Conservation (phyloP, 2,113 vertebrate genomes). For the Entelurus aequoreus region DNA sequence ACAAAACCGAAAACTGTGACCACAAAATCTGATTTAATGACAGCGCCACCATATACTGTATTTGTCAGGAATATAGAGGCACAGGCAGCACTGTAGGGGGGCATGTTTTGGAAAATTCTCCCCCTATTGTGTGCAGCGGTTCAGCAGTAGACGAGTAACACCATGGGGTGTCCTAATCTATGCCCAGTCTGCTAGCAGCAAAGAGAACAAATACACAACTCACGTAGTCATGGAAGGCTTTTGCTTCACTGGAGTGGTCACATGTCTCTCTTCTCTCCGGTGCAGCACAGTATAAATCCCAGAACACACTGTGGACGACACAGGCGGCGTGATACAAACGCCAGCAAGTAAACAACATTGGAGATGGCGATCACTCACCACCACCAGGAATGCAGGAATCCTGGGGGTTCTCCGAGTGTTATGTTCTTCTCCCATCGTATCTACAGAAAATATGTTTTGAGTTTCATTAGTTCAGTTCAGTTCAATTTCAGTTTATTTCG, state of each 20-base stretch:
- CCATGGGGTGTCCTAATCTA: no score
- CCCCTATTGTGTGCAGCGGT: no score
- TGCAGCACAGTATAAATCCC: slow-evolving; percentile 99
- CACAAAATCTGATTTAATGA: no score
- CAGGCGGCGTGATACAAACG: slow-evolving; percentile 28
- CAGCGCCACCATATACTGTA: no score
- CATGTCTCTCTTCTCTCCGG: slow-evolving; percentile 98
- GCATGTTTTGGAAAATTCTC: no score
- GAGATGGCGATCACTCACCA: slow-evolving; percentile 78
- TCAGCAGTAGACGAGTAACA: no score
- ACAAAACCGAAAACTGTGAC: no score
- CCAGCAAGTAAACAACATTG: slow-evolving; percentile 22
- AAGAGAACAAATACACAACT: slow-evolving; percentile 67
- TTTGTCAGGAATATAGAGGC: no score
- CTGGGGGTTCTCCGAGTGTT: slow-evolving; percentile 89
- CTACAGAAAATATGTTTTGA: slow-evolving; percentile 57
- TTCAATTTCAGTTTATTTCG: no score
- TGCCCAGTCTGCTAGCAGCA: no score
- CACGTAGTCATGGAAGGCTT: slow-evolving; percentile 99
- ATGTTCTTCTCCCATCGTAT: slow-evolving; percentile 98
- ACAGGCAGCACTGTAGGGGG: no score
- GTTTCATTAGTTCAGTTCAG: slow-evolving; percentile 1
- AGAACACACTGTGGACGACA: slow-evolving; percentile 85
- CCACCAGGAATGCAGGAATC: slow-evolving; percentile 96
- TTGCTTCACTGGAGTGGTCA: slow-evolving; percentile 99